These are phyloP conservation scores for Nasonia oneida DNA, from an alignment of 2,888 invertebrate species.

Conservation along the genomic window DNA sequence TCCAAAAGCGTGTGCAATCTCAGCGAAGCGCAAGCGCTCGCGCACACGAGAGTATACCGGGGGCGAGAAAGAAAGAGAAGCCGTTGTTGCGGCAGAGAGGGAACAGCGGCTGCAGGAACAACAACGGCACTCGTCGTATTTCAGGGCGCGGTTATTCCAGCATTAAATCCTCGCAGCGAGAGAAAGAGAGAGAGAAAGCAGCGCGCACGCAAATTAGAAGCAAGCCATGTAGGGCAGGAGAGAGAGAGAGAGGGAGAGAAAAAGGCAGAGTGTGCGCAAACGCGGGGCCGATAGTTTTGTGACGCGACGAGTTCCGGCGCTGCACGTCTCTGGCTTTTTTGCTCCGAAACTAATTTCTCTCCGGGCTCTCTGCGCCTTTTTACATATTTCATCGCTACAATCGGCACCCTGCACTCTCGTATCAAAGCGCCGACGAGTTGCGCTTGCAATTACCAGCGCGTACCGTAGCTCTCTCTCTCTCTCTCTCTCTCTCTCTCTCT, in stretches of 20 bases:
- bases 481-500: background rate
- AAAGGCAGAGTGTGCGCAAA: background rate
- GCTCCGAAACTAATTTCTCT: conserved; percentile 25
- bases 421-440: background rate
- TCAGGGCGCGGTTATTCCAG: conserved; percentile 68
- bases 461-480: background rate
- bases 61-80: conserved; percentile 2
- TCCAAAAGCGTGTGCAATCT: conserved; percentile 1
- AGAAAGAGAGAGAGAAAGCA: background rate
- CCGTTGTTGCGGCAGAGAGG: background rate
- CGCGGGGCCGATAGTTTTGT: background rate
- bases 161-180: conserved; percentile 72
- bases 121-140: conserved; percentile 50
- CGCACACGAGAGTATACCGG: background rate
- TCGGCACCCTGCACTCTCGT: conserved; percentile 8
- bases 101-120: background rate
- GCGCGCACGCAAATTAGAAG: conserved; percentile 71
- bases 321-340: background rate
- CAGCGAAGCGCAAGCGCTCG: background rate
- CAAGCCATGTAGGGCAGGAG: conserved; percentile 58
- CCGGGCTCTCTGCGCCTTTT: background rate
- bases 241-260: background rate
- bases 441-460: background rate
- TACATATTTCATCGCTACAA: conserved; percentile 29
- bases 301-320: background rate